These are phyloP conservation scores for Tragelaphus oryx DNA, from an alignment of 2,797 vertebrate species.

Conservation along the genomic window DNA sequence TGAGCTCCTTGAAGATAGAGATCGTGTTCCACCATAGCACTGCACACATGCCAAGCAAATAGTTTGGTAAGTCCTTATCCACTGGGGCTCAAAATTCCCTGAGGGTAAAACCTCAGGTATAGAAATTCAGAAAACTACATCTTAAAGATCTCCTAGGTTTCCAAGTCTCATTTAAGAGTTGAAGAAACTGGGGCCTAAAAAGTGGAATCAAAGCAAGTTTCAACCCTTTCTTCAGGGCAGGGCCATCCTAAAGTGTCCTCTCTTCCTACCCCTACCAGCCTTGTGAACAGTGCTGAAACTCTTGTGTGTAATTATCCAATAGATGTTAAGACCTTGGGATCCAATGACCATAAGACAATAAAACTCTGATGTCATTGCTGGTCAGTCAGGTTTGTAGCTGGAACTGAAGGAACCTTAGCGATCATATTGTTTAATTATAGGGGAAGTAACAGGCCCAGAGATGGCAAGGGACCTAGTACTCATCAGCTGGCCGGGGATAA, in stretches of 20 bases:
- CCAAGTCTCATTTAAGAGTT: background rate
- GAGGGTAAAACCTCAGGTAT: background rate
- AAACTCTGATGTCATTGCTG: background rate
- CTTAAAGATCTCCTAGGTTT: background rate
- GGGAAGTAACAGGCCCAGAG: background rate
- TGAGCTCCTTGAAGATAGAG: background rate
- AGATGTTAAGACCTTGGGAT: background rate
- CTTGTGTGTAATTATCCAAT: background rate
- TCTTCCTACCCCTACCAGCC: background rate
- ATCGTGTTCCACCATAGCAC: background rate
- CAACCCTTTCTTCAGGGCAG: background rate
- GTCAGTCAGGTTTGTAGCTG: background rate
- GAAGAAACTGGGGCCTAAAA: background rate
- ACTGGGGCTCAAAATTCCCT: background rate
- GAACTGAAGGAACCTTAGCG: background rate
- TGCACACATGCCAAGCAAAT: background rate
- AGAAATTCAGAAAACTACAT: background rate
- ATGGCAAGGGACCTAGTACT: background rate
- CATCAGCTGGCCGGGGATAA: background rate
- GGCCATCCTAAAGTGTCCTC: background rate
- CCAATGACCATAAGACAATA: background rate
- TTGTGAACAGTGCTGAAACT: background rate
- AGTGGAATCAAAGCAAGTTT: background rate
- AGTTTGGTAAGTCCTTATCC: background rate
- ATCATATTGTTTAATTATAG: background rate